Percentiles rank a stretch among this genome's conserved stretches.
Conservation (phyloP, 2,113 vertebrate species). For the Entelurus aequoreus region DNA sequence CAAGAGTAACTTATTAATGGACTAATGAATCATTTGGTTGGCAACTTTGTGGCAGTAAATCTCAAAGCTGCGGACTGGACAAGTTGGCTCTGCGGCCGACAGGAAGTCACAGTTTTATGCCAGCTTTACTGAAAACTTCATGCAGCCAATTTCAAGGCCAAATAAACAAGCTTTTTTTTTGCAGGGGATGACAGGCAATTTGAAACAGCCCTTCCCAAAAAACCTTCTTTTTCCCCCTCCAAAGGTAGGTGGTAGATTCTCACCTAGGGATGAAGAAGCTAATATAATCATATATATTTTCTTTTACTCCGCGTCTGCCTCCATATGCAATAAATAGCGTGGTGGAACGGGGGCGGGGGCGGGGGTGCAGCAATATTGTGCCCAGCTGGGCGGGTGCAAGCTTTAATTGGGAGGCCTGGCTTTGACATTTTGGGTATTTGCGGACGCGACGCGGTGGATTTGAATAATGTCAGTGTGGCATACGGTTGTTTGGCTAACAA, state of each 20-base stretch:
- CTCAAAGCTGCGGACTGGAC: not conserved
- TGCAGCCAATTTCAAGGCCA: slow-evolving; percentile 19
- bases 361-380: slow-evolving; percentile 23
- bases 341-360: not conserved
- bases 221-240: not conserved
- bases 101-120: slow-evolving; percentile 16
- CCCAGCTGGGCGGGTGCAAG: slow-evolving; percentile 32
- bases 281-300: slow-evolving; percentile 5
- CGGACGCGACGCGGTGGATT: slow-evolving; percentile 33
- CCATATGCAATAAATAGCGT: slow-evolving; percentile 24
- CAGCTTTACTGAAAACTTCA: slow-evolving; percentile 27
- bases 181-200: not conserved
- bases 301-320: slow-evolving; percentile 11
- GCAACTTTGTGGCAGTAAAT: not conserved
- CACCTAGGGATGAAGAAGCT: not conserved
- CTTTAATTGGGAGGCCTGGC: slow-evolving; percentile 56
- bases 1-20: not conserved
- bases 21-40: not conserved
- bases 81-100: slow-evolving; percentile 13
- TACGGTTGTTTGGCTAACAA: slow-evolving; percentile 52
- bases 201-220: slow-evolving; percentile 5
- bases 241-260: not conserved
- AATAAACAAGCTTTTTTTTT: slow-evolving; percentile 1
- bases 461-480: slow-evolving; percentile 56
- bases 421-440: slow-evolving; percentile 65